A percentile compares a stretch with the other conserved stretches of the same genome.
These are phyloP conservation scores for Drosophila albomicans DNA, from an alignment of 1,140 invertebrate genomes.

Conservation along the genomic window DNA sequence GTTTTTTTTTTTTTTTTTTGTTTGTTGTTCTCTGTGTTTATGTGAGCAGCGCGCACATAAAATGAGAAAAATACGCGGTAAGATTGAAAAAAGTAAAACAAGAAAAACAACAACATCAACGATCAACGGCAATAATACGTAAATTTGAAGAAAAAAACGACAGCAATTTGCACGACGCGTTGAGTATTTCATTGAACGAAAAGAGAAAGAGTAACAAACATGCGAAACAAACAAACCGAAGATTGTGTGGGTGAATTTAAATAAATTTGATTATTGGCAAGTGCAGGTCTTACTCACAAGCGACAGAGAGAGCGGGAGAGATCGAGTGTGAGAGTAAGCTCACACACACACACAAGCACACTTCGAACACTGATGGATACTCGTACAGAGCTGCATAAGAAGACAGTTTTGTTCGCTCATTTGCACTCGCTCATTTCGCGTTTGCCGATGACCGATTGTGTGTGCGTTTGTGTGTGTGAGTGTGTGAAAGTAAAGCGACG, in stretches of 20 bases:
- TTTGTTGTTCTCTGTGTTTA: slow-evolving; percentile 34
- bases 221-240: slow-evolving; percentile 63
- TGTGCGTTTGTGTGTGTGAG: slow-evolving; percentile 17
- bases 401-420: slow-evolving; percentile 45
- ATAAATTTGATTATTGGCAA: slow-evolving; percentile 65
- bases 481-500: slow-evolving; percentile 52
- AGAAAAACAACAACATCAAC: slow-evolving; percentile 25
- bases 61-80: slow-evolving; percentile 59
- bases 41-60: slow-evolving; percentile 51
- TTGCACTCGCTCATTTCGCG: slow-evolving; percentile 73
- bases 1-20: slow-evolving; percentile 10
- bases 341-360: not conserved
- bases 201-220: slow-evolving; percentile 62
- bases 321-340: slow-evolving; percentile 16
- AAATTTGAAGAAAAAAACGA: slow-evolving; percentile 20
- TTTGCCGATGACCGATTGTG: slow-evolving; percentile 16
- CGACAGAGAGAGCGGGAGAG: slow-evolving; percentile 17
- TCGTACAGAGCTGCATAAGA: not conserved
- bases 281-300: slow-evolving; percentile 6
- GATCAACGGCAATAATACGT: slow-evolving; percentile 17
- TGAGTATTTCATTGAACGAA: slow-evolving; percentile 59
- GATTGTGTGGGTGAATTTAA: slow-evolving; percentile 65
- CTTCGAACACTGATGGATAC: not conserved
- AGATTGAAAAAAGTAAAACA: slow-evolving; percentile 53
- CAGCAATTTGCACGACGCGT: slow-evolving; percentile 51